Percentiles rank a stretch among this genome's conserved stretches.
phyloP scores from a whole-genome alignment of 2,113 vertebrate genomes.

The Galemys pyrenaicus region DNA sequence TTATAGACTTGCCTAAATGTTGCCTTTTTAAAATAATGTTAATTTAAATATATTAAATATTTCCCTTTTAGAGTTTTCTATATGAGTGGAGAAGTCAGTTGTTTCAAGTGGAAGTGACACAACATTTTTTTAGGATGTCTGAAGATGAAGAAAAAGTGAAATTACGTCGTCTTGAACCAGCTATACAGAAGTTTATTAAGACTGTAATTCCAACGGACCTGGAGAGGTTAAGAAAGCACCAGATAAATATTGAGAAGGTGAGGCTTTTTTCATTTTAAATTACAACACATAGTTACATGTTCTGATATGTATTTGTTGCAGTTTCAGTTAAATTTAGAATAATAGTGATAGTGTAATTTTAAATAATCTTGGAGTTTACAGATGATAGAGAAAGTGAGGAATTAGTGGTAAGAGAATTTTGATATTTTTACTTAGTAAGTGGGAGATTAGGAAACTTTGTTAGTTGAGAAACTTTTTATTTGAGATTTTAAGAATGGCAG shows the following conservation, averaged over 20 bases:
- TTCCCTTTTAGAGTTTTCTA: slow-evolving; percentile 76
- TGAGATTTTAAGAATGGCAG: no score
- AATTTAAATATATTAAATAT: slow-evolving; percentile 37
- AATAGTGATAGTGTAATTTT: no score
- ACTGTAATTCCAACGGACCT: slow-evolving; percentile 97
- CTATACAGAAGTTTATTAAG: slow-evolving; percentile 97
- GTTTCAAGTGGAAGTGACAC: slow-evolving; percentile 44
- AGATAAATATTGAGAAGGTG: slow-evolving; percentile 98
- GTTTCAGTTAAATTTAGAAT: slow-evolving; percentile 36
- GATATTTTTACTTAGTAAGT: no score
- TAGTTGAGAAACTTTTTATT: no score
- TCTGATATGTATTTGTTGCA: neutral
- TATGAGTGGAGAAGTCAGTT: slow-evolving; percentile 62
- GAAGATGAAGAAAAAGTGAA: slow-evolving; percentile 93
- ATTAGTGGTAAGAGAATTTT: no score
- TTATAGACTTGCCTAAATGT: slow-evolving; percentile 14
- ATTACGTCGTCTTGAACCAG: slow-evolving; percentile 93
- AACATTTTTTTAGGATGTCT: slow-evolving; percentile 88
- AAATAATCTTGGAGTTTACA: no score
- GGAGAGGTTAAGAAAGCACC: slow-evolving; percentile 96
- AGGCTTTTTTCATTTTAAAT: slow-evolving; percentile 37
- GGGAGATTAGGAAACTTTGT: no score
- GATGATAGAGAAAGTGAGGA: no score
- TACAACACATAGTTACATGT: neutral
- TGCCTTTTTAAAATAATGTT: slow-evolving; percentile 44